phyloP scores from a whole-genome alignment of 2,797 vertebrate genomes.

The Phoxinus dragarum region DNA sequence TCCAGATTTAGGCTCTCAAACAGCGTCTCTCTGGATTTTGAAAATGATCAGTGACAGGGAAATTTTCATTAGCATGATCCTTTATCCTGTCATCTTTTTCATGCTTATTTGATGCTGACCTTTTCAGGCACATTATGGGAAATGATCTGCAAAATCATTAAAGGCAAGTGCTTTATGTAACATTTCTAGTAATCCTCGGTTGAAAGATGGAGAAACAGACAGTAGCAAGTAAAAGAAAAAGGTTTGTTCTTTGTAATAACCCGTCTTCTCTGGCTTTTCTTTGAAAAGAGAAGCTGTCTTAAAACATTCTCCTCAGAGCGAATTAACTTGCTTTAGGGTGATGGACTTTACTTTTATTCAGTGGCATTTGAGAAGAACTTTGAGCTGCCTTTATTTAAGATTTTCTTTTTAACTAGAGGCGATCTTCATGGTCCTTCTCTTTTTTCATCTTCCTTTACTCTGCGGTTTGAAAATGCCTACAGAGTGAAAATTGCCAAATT shows the following conservation, averaged over 20 bases:
- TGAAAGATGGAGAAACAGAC: conserved; percentile 27
- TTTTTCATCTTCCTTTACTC: conserved; percentile 57
- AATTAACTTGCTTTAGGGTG: conserved; percentile 54
- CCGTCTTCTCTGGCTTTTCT: conserved; percentile 45
- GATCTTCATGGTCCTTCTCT: conserved; percentile 47
- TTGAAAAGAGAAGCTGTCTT: conserved; percentile 55
- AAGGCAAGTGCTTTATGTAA: conserved; percentile 45
- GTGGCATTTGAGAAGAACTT: conserved; percentile 60
- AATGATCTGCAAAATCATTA: conserved; percentile 38
- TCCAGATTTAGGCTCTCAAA: conserved; percentile 24
- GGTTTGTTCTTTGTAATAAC: conserved; percentile 50
- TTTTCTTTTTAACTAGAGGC: conserved; percentile 58
- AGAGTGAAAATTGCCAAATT: conserved; percentile 34
- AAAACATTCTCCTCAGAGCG: conserved; percentile 61
- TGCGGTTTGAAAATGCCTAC: conserved; percentile 46
- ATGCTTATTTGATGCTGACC: conserved; percentile 46
- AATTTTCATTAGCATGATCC: conserved; percentile 16
- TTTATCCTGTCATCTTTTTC: conserved; percentile 44
- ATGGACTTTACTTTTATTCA: conserved; percentile 61
- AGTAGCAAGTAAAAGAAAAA: conserved; percentile 29
- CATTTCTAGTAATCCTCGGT: conserved; percentile 22
- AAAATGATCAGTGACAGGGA: conserved; percentile 9
- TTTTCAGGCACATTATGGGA: conserved; percentile 45
- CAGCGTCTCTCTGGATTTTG: not conserved
- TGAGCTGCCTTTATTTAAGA: conserved; percentile 60